Base-by-base conservation (phyloP, 2,888 invertebrate species). In the Drosophila subsilvestris region DNA sequence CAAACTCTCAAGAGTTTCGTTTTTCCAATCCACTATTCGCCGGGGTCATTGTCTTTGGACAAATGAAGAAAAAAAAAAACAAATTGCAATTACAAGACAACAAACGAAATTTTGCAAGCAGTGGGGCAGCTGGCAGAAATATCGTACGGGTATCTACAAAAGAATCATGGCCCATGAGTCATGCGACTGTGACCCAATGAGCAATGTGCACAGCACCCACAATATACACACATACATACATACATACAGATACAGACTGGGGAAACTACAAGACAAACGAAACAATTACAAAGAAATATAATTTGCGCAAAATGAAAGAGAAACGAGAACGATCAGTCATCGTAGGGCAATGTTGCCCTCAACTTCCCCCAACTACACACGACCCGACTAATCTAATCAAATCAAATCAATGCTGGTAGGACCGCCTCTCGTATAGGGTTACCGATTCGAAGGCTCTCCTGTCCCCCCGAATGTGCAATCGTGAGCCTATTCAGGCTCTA, bases 251-350 rank as follows among this genome's bases (percentile, higher is more conserved):
- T 51, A 54, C 55, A 88, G 75, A 88, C 80, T 66, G 79, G 75
- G 66, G 66, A 69, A 86, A 63, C 55, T 50, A 22, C 74, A 83
- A 83, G 77, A 83, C 82, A 83, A 79, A 63, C 88, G 61, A 74
- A 67, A 66, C 82, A 86, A 83, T 83, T 83, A 83, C 88, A 83
- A 88, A 75, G 88, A 88, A 83, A 83, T 73, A 88, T 79, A 88
- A 83, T 83, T 88, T 83, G 82, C 86, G 83, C 88, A 83, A 83
- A 65, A 53, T 56, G 45, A 53, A 63, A 63, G 71, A 65, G 56
- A 58, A 75, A 70, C 57, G 69, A 69, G 59, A 70, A 58, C 73
- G 76, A 82, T 88, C 88, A 74, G 88, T 88, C 88, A 83, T 83
- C 67, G 74, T 43, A 61, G 63, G 69, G 71, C 76, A 86, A 86